These are phyloP conservation scores for Bombus turneri DNA, from an alignment of 1,140 invertebrate genomes.

Conservation along the genomic window DNA sequence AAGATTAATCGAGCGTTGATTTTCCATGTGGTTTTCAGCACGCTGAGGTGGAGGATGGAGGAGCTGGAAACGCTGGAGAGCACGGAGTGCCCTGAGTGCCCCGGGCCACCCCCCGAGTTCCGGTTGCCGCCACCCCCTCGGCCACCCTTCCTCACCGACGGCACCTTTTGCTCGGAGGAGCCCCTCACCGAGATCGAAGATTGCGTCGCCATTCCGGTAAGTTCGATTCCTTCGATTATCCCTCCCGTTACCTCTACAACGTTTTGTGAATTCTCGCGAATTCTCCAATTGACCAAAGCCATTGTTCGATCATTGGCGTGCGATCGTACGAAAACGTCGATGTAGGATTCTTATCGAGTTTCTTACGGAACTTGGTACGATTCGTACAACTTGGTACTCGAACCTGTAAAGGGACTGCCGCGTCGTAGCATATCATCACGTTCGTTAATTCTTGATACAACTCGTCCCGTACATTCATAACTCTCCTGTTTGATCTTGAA, in stretches of 20 bases:
- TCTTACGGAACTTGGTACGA: no score
- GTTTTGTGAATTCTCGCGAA: background rate
- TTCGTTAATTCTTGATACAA: no score
- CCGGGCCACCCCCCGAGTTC: conserved; percentile 80
- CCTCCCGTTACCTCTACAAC: background rate
- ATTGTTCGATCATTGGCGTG: no score
- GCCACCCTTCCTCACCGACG: conserved; percentile 80
- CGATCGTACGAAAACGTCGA: no score
- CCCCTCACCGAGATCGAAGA: conserved; percentile 80
- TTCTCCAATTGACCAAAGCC: no score
- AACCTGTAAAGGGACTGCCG: no score
- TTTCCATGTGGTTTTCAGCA: conserved; percentile 74
- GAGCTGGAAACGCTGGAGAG: conserved; percentile 81
- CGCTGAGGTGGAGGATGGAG: conserved; percentile 80
- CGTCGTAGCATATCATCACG: no score
- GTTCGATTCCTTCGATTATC: conserved; percentile 30
- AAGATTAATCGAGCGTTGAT: conserved; percentile 70
- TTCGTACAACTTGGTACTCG: no score
- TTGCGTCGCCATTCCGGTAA: conserved; percentile 80
- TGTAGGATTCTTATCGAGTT: no score
- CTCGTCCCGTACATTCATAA: background rate
- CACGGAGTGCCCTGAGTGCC: conserved; percentile 80
- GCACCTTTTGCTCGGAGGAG: conserved; percentile 79
- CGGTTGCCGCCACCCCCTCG: conserved; percentile 80
- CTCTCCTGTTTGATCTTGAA: background rate